Conservation (phyloP, 2,113 vertebrate species). For the Hyperopisus bebe region DNA sequence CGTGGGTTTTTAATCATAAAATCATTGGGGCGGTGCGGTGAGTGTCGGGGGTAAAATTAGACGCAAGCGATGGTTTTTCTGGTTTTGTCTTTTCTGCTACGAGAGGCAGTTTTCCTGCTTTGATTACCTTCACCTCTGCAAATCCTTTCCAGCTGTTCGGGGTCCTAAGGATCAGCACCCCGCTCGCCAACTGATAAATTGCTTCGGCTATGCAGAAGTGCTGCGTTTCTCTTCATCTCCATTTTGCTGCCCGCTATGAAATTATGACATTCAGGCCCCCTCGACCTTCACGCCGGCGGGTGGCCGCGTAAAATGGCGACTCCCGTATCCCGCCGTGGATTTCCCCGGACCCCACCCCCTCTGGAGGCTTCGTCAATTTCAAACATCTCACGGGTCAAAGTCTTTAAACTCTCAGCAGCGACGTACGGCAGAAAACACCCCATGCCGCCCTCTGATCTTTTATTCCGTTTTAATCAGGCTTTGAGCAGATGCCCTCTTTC, state of each 20-base stretch:
- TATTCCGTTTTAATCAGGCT: background rate
- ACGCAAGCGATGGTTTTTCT: background rate
- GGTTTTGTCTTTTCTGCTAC: background rate
- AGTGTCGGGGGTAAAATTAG: background rate
- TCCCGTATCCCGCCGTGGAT: background rate
- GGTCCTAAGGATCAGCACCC: constrained; percentile 1
- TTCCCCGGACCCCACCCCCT: background rate
- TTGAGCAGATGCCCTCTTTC: background rate
- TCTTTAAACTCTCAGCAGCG: background rate
- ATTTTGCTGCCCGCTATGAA: constrained; percentile 13
- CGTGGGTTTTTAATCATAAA: background rate
- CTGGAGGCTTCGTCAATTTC: background rate
- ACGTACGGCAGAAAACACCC: background rate
- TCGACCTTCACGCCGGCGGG: constrained; percentile 1
- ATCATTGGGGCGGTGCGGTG: background rate
- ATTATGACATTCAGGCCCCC: constrained; percentile 16
- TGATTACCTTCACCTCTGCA: constrained; percentile 16
- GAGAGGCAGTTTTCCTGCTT: background rate
- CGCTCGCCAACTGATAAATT: constrained; percentile 14
- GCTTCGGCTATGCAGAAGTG: background rate
- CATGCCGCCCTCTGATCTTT: background rate
- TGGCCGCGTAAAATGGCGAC: background rate
- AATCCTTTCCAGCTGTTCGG: constrained; percentile 5
- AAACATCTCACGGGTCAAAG: background rate
- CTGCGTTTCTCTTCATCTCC: constrained; percentile 15